These are phyloP conservation scores for Endotricha flammealis DNA, from an alignment of 2,888 invertebrate genomes.

Conservation along the genomic window DNA sequence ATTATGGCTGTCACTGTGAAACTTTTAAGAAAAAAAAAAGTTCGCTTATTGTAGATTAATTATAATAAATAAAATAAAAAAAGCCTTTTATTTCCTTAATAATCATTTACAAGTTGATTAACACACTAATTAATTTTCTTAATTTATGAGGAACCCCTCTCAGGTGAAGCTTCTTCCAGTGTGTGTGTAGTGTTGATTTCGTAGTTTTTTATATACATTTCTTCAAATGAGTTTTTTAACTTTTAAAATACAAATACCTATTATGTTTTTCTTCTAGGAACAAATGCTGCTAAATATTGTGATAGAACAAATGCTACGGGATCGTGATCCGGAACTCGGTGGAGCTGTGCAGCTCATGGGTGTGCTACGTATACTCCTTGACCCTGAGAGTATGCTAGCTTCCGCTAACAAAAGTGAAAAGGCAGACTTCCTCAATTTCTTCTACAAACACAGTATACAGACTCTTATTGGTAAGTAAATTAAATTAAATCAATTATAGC, in stretches of 20 bases:
- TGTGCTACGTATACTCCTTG: conserved; percentile 93
- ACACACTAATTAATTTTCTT: too few relatives aligned
- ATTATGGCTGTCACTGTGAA: too few relatives aligned
- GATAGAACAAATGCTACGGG: conserved; percentile 98
- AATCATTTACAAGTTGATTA: too few relatives aligned
- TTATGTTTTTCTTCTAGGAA: conserved; percentile 81
- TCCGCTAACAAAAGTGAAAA: conserved; percentile 97
- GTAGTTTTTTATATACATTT: conserved; percentile 5
- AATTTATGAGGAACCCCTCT: too few relatives aligned
- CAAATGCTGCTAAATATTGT: conserved; percentile 97
- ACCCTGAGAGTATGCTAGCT: conserved; percentile 98
- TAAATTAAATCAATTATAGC: conserved; percentile 20
- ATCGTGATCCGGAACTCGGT: conserved; percentile 97
- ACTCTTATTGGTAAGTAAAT: conserved; percentile 92
- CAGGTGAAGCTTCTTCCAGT: too few relatives aligned
- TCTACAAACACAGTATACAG: conserved; percentile 99
- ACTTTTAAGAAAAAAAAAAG: too few relatives aligned
- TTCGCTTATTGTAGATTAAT: too few relatives aligned
- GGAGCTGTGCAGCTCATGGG: conserved; percentile 98
- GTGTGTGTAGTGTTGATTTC: too few relatives aligned
- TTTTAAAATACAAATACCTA: not conserved
- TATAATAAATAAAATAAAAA: too few relatives aligned
- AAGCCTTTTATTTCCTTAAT: too few relatives aligned
- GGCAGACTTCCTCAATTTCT: conserved; percentile 98
- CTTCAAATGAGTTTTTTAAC: not conserved